These are phyloP conservation scores for Steinernema khuongi DNA, from an alignment of 1,140 invertebrate genomes.

Conservation along the genomic window DNA sequence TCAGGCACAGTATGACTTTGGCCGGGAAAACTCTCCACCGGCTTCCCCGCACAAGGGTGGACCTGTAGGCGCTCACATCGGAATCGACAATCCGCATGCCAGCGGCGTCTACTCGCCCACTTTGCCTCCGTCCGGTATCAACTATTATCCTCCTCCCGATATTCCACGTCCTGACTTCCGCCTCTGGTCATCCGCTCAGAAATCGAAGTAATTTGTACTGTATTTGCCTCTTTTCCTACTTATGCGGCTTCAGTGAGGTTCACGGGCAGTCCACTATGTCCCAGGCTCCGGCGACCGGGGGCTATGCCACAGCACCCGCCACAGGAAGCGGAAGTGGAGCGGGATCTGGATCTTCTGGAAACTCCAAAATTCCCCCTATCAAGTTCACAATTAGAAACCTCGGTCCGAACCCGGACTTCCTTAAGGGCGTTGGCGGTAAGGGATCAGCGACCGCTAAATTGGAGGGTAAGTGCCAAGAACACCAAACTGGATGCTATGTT, in stretches of 20 bases:
- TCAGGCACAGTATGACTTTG: neutral
- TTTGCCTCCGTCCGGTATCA: neutral
- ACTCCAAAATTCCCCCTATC: neutral
- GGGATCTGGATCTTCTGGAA: too few relatives aligned
- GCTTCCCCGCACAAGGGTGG: neutral
- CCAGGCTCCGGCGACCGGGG: too few relatives aligned
- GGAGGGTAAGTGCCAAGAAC: too few relatives aligned
- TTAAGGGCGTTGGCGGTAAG: neutral
- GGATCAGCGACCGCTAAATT: too few relatives aligned
- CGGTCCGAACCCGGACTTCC: neutral
- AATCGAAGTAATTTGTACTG: neutral
- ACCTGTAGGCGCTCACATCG: neutral
- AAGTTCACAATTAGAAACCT: neutral
- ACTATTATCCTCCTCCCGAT: neutral
- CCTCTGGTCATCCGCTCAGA: neutral
- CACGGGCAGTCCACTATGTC: too few relatives aligned
- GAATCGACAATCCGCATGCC: conserved; percentile 1
- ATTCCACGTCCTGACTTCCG: neutral
- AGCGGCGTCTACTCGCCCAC: neutral
- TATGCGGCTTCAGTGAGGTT: too few relatives aligned
- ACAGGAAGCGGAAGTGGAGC: too few relatives aligned
- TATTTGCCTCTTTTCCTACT: neutral
- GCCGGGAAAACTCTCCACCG: neutral
- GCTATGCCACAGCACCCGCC: too few relatives aligned
- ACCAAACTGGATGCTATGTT: neutral